Evolutionary conservation across 2,888 invertebrate species (phyloP).

Genomic region (Tubulanus polymorphus): DNA sequence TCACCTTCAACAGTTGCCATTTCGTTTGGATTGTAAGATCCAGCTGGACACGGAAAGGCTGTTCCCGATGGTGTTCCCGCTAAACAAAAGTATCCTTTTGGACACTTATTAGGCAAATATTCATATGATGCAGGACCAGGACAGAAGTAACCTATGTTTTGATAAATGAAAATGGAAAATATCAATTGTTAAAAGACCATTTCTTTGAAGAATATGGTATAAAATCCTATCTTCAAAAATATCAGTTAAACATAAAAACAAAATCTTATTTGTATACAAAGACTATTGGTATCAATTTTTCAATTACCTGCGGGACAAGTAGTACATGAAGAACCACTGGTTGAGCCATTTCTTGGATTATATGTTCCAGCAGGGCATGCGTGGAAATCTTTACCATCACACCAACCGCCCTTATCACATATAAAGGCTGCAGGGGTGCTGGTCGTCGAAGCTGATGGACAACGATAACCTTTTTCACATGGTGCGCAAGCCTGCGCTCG

Average conservation of each 20-base stretch:
- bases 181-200: neutral
- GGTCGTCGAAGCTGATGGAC: constrained; percentile 35
- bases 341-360: constrained; percentile 38
- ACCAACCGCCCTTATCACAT: constrained; percentile 42
- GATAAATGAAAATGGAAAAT: neutral
- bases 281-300: no score
- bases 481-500: constrained; percentile 27
- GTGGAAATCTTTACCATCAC: constrained; percentile 38
- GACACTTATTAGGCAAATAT: constrained; percentile 31
- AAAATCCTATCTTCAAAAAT: no score
- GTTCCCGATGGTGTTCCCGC: constrained; percentile 31
- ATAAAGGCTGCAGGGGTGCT: constrained; percentile 30
- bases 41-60: constrained; percentile 44
- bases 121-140: constrained; percentile 33
- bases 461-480: constrained; percentile 41
- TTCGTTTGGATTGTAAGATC: constrained; percentile 34
- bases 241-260: no score
- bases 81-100: constrained; percentile 41
- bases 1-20: constrained; percentile 26
- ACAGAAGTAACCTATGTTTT: constrained; percentile 40
- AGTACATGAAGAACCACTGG: constrained; percentile 25
- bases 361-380: constrained; percentile 43
- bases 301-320: constrained; percentile 39
- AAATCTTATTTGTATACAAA: neutral
- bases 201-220: neutral